Percentiles rank a stretch among this genome's conserved stretches.
Conservation (phyloP, 30 jellyfish, hydroid and myxozoan species). For the Aurelia coerulea region DNA sequence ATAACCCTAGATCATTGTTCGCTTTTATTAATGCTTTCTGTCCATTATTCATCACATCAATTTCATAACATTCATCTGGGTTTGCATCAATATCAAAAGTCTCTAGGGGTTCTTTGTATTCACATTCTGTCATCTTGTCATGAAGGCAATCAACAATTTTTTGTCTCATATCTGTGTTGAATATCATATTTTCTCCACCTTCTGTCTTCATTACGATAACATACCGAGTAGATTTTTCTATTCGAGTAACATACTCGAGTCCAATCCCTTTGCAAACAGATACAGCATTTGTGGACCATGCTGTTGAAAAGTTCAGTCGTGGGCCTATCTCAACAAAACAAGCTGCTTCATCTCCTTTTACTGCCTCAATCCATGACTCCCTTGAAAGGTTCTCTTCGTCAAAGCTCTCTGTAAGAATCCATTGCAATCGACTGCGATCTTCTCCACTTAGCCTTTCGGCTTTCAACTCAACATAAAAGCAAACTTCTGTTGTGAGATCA, state of each 20-base stretch:
- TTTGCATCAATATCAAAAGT: constrained; percentile 52
- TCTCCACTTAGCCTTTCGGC: background rate
- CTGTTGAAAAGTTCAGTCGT: constrained; percentile 84
- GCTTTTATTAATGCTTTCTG: constrained; percentile 72
- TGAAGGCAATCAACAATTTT: constrained; percentile 55
- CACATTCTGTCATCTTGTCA: constrained; percentile 91
- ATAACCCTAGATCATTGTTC: constrained; percentile 67
- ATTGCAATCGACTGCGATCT: constrained; percentile 4
- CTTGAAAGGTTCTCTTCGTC: constrained; percentile 12
- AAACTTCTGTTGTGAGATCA: constrained; percentile 9
- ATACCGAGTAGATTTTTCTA: constrained; percentile 77
- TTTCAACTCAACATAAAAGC: constrained; percentile 23
- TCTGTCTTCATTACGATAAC: constrained; percentile 17
- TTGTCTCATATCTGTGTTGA: constrained; percentile 4
- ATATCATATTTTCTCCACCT: background rate
- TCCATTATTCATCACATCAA: constrained; percentile 67
- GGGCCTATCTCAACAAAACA: constrained; percentile 85
- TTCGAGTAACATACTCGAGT: constrained; percentile 58
- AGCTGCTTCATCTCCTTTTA: background rate
- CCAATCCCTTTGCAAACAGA: constrained; percentile 86
- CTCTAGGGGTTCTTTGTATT: constrained; percentile 49
- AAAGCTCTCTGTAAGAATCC: constrained; percentile 34
- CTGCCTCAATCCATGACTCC: constrained; percentile 17
- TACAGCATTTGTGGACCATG: constrained; percentile 92
- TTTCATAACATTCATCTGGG: constrained; percentile 72